Evolutionary conservation across 2,797 vertebrate species (phyloP).

Genomic region (Eulemur mongoz): DNA sequence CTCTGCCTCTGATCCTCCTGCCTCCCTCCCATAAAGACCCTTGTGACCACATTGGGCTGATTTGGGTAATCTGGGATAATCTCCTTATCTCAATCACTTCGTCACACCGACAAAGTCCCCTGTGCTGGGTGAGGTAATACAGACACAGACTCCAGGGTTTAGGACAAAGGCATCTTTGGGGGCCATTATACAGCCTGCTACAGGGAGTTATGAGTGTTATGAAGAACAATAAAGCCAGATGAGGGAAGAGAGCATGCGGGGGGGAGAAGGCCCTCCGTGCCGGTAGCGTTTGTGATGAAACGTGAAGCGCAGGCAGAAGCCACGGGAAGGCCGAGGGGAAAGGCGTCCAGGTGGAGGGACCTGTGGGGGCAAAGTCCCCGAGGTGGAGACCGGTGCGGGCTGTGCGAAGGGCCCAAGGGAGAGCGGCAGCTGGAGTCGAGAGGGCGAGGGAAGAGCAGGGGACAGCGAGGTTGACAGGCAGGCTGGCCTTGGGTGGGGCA

Average conservation of each 20-base stretch:
- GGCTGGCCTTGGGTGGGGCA: neutral
- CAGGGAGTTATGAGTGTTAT: neutral
- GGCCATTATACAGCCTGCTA: too few relatives aligned
- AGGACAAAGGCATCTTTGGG: neutral
- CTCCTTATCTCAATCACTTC: neutral
- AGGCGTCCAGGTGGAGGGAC: neutral
- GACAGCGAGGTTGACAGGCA: too few relatives aligned
- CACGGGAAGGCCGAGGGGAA: neutral
- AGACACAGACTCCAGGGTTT: neutral
- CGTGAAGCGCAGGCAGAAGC: neutral
- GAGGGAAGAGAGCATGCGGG: neutral
- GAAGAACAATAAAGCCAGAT: neutral
- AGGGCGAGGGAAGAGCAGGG: neutral
- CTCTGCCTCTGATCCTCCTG: neutral
- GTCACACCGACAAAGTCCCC: too few relatives aligned
- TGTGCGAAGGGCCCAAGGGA: neutral
- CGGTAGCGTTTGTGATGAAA: neutral
- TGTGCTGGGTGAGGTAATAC: neutral
- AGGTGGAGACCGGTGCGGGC: fast-evolving
- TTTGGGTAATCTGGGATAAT: neutral
- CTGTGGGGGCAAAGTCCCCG: neutral
- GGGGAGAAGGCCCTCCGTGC: neutral
- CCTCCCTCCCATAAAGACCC: neutral
- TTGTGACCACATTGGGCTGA: neutral
- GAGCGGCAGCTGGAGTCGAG: neutral